Conservation (phyloP, 2,888 invertebrate genomes). For the Dexiosoma caninum region DNA sequence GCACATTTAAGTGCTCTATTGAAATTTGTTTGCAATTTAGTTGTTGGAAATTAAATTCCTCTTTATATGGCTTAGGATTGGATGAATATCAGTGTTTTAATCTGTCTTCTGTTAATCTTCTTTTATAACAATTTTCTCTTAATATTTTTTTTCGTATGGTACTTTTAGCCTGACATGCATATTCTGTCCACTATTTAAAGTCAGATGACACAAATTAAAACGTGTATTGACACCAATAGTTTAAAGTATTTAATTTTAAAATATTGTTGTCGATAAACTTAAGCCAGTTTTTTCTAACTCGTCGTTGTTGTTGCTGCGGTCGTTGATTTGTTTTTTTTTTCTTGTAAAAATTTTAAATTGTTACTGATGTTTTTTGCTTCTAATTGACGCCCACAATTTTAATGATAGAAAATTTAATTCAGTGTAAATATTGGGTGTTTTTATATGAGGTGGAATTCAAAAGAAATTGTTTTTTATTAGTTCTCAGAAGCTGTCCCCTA, state of each 20-base stretch:
- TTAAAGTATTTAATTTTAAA: constrained; percentile 45
- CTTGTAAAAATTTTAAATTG: constrained; percentile 41
- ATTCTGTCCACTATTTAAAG: constrained; percentile 23
- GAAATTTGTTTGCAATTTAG: constrained; percentile 34
- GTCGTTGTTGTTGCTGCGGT: not conserved
- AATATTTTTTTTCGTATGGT: not conserved
- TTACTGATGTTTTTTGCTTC: constrained; percentile 5
- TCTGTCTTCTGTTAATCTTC: too few relatives aligned
- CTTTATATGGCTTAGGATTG: constrained; percentile 2
- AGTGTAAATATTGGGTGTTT: not conserved
- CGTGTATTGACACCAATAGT: constrained; percentile 64
- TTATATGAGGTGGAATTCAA: too few relatives aligned
- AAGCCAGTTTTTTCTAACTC: not conserved
- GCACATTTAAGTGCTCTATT: not conserved
- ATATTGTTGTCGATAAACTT: constrained; percentile 53
- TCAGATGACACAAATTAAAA: constrained; percentile 61
- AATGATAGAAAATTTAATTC: not conserved
- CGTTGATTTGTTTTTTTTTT: not conserved
- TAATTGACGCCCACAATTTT: constrained; percentile 59
- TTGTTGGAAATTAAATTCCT: constrained; percentile 48
- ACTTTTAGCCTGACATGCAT: constrained; percentile 47
- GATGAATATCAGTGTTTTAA: constrained; percentile 56
- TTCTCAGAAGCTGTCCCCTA: too few relatives aligned
- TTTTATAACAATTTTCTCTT: constrained; percentile 30
- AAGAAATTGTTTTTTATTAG: too few relatives aligned